A percentile compares a stretch with the other conserved stretches of the same genome.
phyloP scores from a whole-genome alignment of 2,113 vertebrate species.

The Pseudorectes ferrugineus region DNA sequence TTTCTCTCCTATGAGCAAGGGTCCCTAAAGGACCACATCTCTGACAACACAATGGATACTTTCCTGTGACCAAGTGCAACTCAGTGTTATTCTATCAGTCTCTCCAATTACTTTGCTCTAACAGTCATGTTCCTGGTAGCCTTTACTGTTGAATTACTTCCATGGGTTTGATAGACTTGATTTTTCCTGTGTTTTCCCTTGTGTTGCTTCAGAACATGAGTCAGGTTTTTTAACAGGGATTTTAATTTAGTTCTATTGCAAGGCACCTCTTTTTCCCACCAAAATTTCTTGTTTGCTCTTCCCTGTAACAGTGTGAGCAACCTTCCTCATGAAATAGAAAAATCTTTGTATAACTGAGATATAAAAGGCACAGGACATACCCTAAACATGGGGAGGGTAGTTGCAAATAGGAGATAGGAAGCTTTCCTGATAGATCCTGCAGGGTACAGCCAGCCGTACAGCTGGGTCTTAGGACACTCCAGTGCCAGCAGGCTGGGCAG shows the following conservation, averaged over 20 bases:
- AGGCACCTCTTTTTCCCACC: background rate
- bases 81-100: background rate
- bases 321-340: background rate
- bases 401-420: background rate
- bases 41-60: background rate
- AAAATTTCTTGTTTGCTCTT: background rate
- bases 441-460: background rate
- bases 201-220: background rate
- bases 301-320: background rate
- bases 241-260: background rate
- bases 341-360: background rate
- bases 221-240: background rate
- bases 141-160: background rate
- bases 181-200: background rate
- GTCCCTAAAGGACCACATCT: background rate
- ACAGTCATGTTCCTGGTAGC: fast-evolving
- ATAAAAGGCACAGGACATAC: background rate
- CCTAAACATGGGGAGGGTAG: background rate
- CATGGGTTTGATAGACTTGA: background rate
- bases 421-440: background rate
- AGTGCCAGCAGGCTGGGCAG: background rate
- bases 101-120: background rate
- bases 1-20: background rate
- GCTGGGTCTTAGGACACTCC: background rate
- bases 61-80: background rate